Evolutionary conservation across 2,888 invertebrate genomes (phyloP).

Genomic region (Parnassius glacialis): DNA sequence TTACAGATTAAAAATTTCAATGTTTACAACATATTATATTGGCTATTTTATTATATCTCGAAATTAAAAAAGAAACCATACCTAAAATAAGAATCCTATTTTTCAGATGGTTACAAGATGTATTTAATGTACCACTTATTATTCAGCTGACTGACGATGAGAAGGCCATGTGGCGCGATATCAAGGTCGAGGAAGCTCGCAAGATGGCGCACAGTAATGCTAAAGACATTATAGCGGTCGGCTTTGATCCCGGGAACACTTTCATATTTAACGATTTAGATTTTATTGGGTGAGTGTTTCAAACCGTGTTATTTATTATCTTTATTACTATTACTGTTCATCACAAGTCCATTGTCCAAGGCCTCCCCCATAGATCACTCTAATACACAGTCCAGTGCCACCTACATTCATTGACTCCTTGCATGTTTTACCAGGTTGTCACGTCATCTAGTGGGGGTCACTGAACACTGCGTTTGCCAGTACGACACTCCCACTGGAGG

Average conservation of each 20-base stretch:
- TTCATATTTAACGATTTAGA: constrained; percentile 98
- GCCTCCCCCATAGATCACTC: no score
- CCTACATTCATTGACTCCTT: no score
- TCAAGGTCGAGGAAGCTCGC: constrained; percentile 92
- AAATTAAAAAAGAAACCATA: no score
- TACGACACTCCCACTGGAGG: no score
- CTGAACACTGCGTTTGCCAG: no score
- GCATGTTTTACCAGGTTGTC: no score
- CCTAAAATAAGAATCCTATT: neutral
- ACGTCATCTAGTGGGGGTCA: no score
- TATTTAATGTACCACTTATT: constrained; percentile 96
- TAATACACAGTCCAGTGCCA: no score
- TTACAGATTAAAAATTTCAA: no score
- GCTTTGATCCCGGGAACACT: constrained; percentile 95
- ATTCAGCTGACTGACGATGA: constrained; percentile 99
- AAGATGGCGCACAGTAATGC: constrained; percentile 94
- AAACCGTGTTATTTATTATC: neutral
- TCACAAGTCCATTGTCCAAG: no score
- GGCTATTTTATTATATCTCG: neutral
- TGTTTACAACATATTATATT: neutral
- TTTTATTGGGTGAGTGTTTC: constrained; percentile 91
- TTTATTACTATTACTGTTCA: no score
- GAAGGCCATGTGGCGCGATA: constrained; percentile 97
- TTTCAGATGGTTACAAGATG: constrained; percentile 96
- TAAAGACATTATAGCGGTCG: constrained; percentile 98